These are phyloP conservation scores for Enteromius radiatus DNA, from an alignment of 2,797 vertebrate species.

Conservation along the genomic window DNA sequence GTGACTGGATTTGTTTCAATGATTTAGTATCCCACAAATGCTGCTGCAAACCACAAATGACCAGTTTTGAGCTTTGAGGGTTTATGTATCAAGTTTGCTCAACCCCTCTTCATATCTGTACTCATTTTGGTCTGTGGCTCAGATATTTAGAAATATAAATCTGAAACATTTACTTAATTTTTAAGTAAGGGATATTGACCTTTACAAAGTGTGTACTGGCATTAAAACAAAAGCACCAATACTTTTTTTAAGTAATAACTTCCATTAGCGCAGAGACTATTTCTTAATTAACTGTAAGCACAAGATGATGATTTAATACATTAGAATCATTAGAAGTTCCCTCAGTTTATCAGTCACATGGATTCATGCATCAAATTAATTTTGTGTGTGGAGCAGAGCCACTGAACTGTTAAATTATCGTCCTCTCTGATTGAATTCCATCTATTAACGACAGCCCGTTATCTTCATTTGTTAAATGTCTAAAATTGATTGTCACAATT, in stretches of 20 bases:
- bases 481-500: conserved; percentile 30
- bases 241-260: background rate
- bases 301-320: background rate
- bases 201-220: background rate
- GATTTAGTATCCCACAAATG: background rate
- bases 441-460: conserved; percentile 7
- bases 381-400: conserved; percentile 11
- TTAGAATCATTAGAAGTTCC: conserved; percentile 8
- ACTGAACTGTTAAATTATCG: conserved; percentile 27
- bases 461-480: conserved; percentile 25
- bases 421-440: conserved; percentile 25
- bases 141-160: background rate
- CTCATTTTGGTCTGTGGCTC: background rate
- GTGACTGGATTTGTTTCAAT: conserved; percentile 11
- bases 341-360: background rate
- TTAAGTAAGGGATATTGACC: background rate
- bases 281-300: background rate
- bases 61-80: background rate
- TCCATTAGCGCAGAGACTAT: background rate
- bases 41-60: background rate
- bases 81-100: background rate
- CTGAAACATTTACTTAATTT: background rate
- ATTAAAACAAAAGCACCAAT: background rate
- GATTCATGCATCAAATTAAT: background rate
- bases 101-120: background rate